A percentile compares a stretch with the other conserved stretches of the same genome.
These are phyloP conservation scores for Tetanocera ferruginea DNA, from an alignment of 2,888 invertebrate species.

Conservation along the genomic window DNA sequence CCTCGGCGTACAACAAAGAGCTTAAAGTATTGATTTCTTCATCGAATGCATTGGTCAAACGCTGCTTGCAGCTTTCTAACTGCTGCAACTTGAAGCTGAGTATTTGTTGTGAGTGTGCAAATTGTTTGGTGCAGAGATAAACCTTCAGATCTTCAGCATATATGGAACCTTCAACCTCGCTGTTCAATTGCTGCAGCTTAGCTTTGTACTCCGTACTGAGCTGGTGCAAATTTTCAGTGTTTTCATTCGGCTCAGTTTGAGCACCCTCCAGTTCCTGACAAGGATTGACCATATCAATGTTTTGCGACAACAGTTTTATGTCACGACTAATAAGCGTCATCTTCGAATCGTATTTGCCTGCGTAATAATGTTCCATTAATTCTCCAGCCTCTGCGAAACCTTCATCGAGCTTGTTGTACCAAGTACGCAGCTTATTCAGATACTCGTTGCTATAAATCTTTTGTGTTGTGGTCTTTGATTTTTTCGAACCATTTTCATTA, in stretches of 20 bases:
- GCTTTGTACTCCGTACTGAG: constrained; percentile 39
- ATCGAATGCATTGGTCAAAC: constrained; percentile 41
- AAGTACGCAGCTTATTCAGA: constrained; percentile 50
- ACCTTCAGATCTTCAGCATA: constrained; percentile 48
- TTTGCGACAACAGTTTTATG: constrained; percentile 38
- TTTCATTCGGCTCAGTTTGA: not conserved
- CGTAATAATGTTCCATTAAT: constrained; percentile 52
- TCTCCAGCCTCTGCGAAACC: constrained; percentile 46
- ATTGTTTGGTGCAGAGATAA: constrained; percentile 55
- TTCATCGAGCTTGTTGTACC: constrained; percentile 56
- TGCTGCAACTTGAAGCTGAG: constrained; percentile 48
- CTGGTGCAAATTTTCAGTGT: not conserved
- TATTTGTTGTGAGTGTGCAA: constrained; percentile 50
- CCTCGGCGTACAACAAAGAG: not conserved
- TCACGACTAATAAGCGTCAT: constrained; percentile 47
- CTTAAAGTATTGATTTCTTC: constrained; percentile 24
- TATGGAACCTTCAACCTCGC: constrained; percentile 47
- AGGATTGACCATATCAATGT: not conserved
- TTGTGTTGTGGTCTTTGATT: not conserved
- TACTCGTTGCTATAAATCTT: constrained; percentile 42
- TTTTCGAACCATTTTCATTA: not conserved
- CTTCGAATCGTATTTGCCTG: constrained; percentile 48
- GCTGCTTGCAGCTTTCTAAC: constrained; percentile 44
- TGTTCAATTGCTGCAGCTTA: constrained; percentile 44
- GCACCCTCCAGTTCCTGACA: not conserved